phyloP scores from a whole-genome alignment of 2,113 vertebrate genomes.

The Pterocles orientalis region DNA sequence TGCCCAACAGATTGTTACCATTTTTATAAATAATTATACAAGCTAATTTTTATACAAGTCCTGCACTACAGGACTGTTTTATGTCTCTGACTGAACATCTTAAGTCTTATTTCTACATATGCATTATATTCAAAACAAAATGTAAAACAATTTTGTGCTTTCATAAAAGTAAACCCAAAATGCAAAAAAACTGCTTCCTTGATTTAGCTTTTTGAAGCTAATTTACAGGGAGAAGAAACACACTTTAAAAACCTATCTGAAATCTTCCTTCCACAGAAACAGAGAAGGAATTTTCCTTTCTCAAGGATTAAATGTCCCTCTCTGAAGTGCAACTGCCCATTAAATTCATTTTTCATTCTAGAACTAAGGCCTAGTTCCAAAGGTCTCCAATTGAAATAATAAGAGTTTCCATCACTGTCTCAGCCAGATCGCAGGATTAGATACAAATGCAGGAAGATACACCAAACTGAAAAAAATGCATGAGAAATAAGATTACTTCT shows the following conservation, averaged over 20 bases:
- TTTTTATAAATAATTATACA: background rate
- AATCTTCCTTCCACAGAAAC: background rate
- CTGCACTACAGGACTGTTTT: background rate
- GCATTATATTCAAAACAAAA: background rate
- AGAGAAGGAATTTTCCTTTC: background rate
- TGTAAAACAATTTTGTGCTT: background rate
- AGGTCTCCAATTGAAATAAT: background rate
- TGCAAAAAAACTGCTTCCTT: background rate
- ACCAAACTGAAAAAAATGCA: background rate
- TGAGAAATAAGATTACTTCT: background rate
- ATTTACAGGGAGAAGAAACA: background rate
- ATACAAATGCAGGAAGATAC: background rate
- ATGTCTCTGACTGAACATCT: background rate
- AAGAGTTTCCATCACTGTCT: background rate
- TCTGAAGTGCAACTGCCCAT: background rate
- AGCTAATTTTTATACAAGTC: background rate
- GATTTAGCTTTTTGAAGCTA: background rate
- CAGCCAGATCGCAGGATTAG: background rate
- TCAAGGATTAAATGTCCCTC: background rate
- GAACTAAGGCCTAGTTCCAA: background rate
- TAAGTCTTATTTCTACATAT: background rate
- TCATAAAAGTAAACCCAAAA: conserved; percentile 11
- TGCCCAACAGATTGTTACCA: background rate
- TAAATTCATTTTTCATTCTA: background rate
- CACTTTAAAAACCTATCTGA: background rate